Evolutionary conservation across 2,888 invertebrate species (phyloP).

Genomic region (Phrixothrix hirtus): DNA sequence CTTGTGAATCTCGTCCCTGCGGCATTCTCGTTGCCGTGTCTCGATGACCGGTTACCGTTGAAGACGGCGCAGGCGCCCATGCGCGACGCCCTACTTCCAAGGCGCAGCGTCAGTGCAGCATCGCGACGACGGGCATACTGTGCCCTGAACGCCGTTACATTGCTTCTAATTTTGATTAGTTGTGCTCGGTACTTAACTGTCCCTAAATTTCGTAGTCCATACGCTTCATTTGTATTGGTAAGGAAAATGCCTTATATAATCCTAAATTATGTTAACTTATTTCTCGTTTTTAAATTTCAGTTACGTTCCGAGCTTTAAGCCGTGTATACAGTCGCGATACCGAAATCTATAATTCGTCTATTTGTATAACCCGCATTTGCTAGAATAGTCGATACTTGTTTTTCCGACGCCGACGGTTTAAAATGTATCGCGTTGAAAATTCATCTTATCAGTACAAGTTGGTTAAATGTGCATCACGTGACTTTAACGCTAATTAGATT

Average conservation of each 20-base stretch:
- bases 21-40: constrained; percentile 15
- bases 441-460: background rate
- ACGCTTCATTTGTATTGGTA: constrained; percentile 21
- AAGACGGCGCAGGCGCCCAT: constrained; percentile 22
- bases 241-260: constrained; percentile 11
- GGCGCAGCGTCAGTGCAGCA: constrained; percentile 49
- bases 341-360: constrained; percentile 8
- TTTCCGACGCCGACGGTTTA: background rate
- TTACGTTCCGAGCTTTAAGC: background rate
- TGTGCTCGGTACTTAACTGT: constrained; percentile 21
- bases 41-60: constrained; percentile 11
- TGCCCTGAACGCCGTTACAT: constrained; percentile 39
- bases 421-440: background rate
- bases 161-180: constrained; percentile 36
- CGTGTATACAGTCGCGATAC: constrained; percentile 5
- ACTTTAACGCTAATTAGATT: background rate
- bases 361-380: no score
- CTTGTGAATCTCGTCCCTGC: constrained; percentile 12
- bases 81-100: constrained; percentile 27
- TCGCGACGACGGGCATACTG: constrained; percentile 43
- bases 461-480: background rate
- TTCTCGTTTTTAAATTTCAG: background rate
- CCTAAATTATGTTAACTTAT: background rate
- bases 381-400: background rate
- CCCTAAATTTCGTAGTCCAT: constrained; percentile 9